These are phyloP conservation scores for Harpegnathos saltator DNA, from an alignment of 1,140 invertebrate genomes.

Conservation along the genomic window DNA sequence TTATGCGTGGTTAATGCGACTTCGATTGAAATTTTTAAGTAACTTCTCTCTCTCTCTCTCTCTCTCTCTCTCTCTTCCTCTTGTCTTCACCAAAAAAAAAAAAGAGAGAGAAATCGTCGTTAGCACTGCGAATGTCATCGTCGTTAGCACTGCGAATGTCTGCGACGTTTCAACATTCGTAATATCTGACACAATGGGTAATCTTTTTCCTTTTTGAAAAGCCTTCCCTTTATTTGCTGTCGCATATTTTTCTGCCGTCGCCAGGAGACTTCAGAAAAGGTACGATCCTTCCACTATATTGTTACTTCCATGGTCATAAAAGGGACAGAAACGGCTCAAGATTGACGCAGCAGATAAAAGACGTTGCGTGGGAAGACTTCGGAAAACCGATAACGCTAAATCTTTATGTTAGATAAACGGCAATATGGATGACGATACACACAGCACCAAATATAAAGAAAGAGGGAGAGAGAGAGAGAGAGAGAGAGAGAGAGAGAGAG, in stretches of 20 bases:
- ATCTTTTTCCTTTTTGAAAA: neutral
- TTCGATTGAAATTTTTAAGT: too few relatives aligned
- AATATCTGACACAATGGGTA: conserved; percentile 7
- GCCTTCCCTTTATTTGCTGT: conserved; percentile 17
- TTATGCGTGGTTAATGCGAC: too few relatives aligned
- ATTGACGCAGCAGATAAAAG: conserved; percentile 34
- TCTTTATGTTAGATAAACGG: conserved; percentile 28
- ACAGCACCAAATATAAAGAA: neutral
- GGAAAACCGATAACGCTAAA: conserved; percentile 53
- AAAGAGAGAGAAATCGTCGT: too few relatives aligned
- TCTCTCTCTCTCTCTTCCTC: too few relatives aligned
- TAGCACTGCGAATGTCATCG: neutral
- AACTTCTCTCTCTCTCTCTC: too few relatives aligned
- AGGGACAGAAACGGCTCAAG: neutral
- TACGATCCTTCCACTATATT: conserved; percentile 9
- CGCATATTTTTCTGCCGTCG: neutral
- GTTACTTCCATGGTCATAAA: neutral
- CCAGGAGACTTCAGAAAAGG: neutral
- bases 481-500: too few relatives aligned
- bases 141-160: neutral
- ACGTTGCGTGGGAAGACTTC: neutral
- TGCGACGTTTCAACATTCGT: neutral
- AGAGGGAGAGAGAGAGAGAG: too few relatives aligned
- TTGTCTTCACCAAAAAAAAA: too few relatives aligned
- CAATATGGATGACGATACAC: neutral